phyloP scores from a whole-genome alignment of 2,113 vertebrate genomes.

The Aegotheles bennettii region DNA sequence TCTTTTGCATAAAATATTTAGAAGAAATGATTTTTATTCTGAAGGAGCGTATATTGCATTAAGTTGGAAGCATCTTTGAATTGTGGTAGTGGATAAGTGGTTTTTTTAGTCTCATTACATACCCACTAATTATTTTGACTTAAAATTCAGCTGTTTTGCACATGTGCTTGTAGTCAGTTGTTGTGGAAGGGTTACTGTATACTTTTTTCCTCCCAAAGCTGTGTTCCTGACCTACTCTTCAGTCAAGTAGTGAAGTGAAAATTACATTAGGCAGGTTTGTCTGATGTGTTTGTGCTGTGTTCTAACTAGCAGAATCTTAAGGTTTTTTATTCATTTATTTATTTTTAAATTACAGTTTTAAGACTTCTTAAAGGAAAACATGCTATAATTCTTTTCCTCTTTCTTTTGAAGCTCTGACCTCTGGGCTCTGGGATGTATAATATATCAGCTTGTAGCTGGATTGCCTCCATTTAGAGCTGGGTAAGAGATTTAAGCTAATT shows the following conservation, averaged over 20 bases:
- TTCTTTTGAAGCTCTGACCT: constrained; percentile 85
- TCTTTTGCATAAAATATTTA: neutral
- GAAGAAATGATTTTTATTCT: neutral
- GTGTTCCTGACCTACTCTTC: neutral
- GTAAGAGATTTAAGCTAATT: constrained; percentile 73
- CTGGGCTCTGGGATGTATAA: constrained; percentile 98
- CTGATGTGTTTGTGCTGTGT: neutral
- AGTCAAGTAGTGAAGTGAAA: neutral
- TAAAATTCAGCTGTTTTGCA: neutral
- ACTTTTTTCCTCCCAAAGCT: neutral
- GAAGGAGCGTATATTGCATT: neutral
- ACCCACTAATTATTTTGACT: neutral
- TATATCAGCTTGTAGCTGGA: constrained; percentile 97
- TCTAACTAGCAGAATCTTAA: neutral
- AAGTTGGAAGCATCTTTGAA: neutral
- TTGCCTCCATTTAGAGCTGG: constrained; percentile 97
- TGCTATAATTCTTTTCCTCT: neutral
- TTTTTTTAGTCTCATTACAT: neutral
- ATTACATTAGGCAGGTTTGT: neutral
- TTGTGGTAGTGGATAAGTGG: neutral
- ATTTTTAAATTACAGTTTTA: neutral
- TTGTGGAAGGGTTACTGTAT: neutral
- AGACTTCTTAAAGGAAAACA: neutral
- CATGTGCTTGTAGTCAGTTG: neutral
- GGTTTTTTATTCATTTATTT: no score